A percentile compares a stretch with the other conserved stretches of the same genome.
phyloP scores from a whole-genome alignment of 2,797 vertebrate genomes.

The Sciaenops ocellatus region DNA sequence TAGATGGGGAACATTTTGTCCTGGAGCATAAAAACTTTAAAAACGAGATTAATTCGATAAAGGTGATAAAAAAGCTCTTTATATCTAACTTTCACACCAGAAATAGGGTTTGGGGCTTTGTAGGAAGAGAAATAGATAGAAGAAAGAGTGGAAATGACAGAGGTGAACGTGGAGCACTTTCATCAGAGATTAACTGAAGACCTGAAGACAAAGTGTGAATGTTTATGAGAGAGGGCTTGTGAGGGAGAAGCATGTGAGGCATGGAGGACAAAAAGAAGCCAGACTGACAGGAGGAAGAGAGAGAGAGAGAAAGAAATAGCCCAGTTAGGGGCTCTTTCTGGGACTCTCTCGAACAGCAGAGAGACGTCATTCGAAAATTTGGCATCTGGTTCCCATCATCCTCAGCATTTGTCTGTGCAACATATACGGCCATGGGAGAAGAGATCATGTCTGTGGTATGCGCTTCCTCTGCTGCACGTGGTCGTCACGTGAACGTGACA shows the following conservation, averaged over 20 bases:
- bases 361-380: constrained; percentile 67
- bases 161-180: constrained; percentile 6
- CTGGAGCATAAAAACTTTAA: constrained; percentile 19
- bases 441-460: constrained; percentile 79
- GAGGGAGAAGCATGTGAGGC: constrained; percentile 4
- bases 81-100: constrained; percentile 1
- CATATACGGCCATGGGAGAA: constrained; percentile 74
- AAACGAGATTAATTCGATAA: constrained; percentile 24
- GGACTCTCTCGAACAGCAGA: constrained; percentile 53
- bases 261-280: constrained; percentile 30
- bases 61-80: constrained; percentile 3
- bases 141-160: background rate
- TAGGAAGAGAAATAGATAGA: background rate
- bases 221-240: constrained; percentile 7
- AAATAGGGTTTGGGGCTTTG: constrained; percentile 19
- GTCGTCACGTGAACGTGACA: constrained; percentile 60
- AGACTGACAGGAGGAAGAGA: constrained; percentile 37
- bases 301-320: constrained; percentile 20
- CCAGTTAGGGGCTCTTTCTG: constrained; percentile 29
- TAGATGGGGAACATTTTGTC: constrained; percentile 6
- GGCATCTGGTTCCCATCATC: constrained; percentile 82
- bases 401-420: constrained; percentile 64
- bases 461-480: constrained; percentile 71
- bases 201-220: constrained; percentile 15
- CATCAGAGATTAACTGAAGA: constrained; percentile 15